Percentiles rank a stretch among this genome's conserved stretches.
Conservation (phyloP, 1,140 invertebrate genomes). For the Lamellibrachia luymesi region DNA sequence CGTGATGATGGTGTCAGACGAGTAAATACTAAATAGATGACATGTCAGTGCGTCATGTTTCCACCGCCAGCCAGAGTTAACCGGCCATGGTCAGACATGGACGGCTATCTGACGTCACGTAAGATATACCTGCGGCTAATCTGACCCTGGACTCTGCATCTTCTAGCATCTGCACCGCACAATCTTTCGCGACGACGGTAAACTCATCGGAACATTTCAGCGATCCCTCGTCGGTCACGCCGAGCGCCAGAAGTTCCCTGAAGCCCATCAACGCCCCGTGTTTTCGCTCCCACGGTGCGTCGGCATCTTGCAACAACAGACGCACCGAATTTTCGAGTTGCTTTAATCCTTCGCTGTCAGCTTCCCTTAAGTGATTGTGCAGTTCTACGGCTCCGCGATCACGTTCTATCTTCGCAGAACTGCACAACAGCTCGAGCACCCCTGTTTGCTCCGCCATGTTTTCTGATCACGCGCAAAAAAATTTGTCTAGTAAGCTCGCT, state of each 20-base stretch:
- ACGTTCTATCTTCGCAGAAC: slow-evolving; percentile 55
- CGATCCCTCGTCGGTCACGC: slow-evolving; percentile 38
- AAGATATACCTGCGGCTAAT: slow-evolving; percentile 53
- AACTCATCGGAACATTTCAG: slow-evolving; percentile 43
- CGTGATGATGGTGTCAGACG: neutral
- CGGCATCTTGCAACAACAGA: slow-evolving; percentile 32
- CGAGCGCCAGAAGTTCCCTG: slow-evolving; percentile 45
- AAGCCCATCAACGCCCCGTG: slow-evolving; percentile 57
- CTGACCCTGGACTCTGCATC: slow-evolving; percentile 58
- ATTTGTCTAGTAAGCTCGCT: neutral
- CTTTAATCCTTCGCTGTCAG: slow-evolving; percentile 36
- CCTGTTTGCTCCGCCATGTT: neutral
- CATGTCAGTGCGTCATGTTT: neutral
- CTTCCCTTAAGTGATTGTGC: slow-evolving; percentile 39
- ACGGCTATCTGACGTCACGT: neutral
- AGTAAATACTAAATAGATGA: neutral
- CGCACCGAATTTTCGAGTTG: slow-evolving; percentile 37
- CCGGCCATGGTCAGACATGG: too few relatives aligned
- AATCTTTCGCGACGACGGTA: slow-evolving; percentile 38
- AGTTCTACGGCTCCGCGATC: slow-evolving; percentile 52
- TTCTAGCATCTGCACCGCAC: slow-evolving; percentile 49
- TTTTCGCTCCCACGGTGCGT: slow-evolving; percentile 40
- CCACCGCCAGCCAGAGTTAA: neutral
- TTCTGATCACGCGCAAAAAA: neutral
- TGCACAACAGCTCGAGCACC: slow-evolving; percentile 60